phyloP scores from a whole-genome alignment of 2,888 invertebrate species.

The Drosophila colorata region DNA sequence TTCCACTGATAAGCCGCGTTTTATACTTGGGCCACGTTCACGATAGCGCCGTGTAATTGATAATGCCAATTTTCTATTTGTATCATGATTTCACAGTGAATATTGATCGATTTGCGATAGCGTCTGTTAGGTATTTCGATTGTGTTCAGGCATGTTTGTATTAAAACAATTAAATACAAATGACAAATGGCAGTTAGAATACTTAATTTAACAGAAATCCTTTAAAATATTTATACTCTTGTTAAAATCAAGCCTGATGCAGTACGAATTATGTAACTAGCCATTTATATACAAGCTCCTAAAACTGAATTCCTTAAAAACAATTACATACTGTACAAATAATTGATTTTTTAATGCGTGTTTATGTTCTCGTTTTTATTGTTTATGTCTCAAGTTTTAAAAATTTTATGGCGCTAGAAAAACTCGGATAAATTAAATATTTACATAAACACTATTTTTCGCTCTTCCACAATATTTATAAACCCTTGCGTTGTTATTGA shows the following conservation, averaged over 20 bases:
- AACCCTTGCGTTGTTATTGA: neutral
- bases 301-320: neutral
- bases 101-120: constrained; percentile 14
- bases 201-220: neutral
- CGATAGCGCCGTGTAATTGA: constrained; percentile 25
- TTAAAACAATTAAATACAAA: neutral
- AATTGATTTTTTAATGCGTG: neutral
- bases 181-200: neutral
- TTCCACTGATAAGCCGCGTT: constrained; percentile 19
- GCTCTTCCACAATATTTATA: neutral
- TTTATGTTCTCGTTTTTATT: neutral
- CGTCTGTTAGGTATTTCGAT: constrained; percentile 11
- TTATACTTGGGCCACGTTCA: neutral
- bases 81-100: constrained; percentile 9
- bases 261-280: neutral
- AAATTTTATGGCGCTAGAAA: neutral
- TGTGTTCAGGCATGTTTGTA: neutral
- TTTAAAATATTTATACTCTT: neutral
- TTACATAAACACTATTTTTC: neutral
- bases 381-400: neutral
- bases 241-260: neutral
- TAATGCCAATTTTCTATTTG: constrained; percentile 5
- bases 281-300: neutral
- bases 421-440: neutral
- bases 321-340: neutral